Base-by-base conservation (phyloP, 2,888 invertebrate genomes). In the Lycaena phlaeas region DNA sequence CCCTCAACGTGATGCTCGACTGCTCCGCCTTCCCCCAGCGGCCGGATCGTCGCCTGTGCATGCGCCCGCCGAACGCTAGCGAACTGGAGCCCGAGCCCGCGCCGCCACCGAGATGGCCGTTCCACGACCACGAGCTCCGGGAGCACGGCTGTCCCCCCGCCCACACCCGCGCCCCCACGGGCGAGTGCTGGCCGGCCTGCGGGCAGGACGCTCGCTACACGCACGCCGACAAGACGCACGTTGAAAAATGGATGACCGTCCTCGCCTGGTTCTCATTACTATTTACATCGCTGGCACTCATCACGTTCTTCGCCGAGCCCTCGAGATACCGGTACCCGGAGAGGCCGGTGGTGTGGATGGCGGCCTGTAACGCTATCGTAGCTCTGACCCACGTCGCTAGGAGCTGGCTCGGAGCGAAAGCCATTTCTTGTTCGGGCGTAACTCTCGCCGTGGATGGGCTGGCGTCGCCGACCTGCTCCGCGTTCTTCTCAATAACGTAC, bases 321-420 rank as follows among this genome's bases (percentile, higher is more conserved):
- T 88, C 91, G 26, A 84, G 97, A 39, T 98, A 97, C 68, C 90
- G 93, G 27, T 97, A 97, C 76, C 97, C 97, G 0, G 97, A 97
- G 64, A 86, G 96, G 30, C 96, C 97, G 0, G 92, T 95, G 27
- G 90, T 97, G 43, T 97, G 95, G 79, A 86, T 96, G 46, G 94
- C 96, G 3, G 88, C 94, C 1, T 96, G 96, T 74, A 94, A 95
- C 69, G 91, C 92, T 54, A 85, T 92, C 38, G 89, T 94, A 15
- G 92, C 94, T 0, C 73, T 94, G 3, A 90, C 92, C 18, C 92
- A 93, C 68, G 87, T 86, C 54, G 86, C 91, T 11, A 87, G 92
- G 45, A 89, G 91, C 40, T 88, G 88, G 52, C 71, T 87, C 18
- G 88, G 88, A 9, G 61, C 77, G 11, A 65, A 61, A 28, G 48